Conservation (phyloP, 2,797 vertebrate species). For the Ciconia nigra region DNA sequence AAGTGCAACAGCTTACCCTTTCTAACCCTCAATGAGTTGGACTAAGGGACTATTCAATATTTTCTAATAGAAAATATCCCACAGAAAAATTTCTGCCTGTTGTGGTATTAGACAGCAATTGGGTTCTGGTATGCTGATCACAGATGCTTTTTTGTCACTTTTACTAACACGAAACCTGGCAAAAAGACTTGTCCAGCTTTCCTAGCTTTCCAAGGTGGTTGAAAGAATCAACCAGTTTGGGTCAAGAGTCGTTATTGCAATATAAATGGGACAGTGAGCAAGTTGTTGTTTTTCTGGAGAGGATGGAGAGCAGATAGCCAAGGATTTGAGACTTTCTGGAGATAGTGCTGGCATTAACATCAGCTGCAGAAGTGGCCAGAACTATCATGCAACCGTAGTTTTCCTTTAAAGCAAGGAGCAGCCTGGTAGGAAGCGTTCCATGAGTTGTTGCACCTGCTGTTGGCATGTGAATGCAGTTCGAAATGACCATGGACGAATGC, state of each 20-base stretch:
- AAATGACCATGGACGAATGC: accelerated
- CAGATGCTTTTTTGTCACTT: background rate
- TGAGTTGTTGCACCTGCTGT: accelerated
- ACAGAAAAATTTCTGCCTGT: background rate
- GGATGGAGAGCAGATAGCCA: background rate
- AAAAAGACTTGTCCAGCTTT: background rate
- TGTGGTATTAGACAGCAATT: background rate
- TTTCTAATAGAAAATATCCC: background rate
- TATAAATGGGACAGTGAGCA: background rate
- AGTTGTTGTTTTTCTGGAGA: background rate
- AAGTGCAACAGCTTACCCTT: background rate
- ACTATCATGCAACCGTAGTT: background rate
- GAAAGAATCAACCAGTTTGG: background rate
- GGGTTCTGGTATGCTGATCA: background rate
- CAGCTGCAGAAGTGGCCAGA: background rate
- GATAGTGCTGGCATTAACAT: background rate
- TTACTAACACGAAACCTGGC: background rate
- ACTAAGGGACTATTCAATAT: background rate
- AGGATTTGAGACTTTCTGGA: background rate
- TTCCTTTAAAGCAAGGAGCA: background rate
- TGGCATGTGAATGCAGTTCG: accelerated
- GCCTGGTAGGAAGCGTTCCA: too few relatives aligned
- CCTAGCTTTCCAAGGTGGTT: background rate
- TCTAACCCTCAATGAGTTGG: background rate
- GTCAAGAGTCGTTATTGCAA: background rate